Base-by-base conservation (phyloP, 2,888 invertebrate species). In the Colletes collaris region DNA sequence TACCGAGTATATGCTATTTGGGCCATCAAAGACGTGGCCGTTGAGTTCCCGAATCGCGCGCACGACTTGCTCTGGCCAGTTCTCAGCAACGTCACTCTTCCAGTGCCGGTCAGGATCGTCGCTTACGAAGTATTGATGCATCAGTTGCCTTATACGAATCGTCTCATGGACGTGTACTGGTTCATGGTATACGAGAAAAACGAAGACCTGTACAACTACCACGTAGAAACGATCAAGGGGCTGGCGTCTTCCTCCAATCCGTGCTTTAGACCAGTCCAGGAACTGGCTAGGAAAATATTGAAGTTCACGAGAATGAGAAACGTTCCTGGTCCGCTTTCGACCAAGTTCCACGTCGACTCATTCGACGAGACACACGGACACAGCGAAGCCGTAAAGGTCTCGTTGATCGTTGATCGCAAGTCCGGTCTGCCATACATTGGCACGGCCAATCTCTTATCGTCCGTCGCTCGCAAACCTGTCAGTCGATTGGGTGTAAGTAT, bases 51-150 rank as follows among this genome's bases (percentile, higher is more conserved):
- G 40, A 82, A 91, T 10, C 81, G 87, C 46, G 87, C 88, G 0
- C 89, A 90, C 62, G 89, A 93, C 71, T 82, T 94, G 7, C 92
- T 93, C 60, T 94, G 94, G 94, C 94, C 94, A 0, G 89, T 94
- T 63, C 87, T 94, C 59, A 87, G 90, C 1, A 92, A 94, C 81
- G 85, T 84, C n/a, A 87, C 88, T 1, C 90, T 93, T 80, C 90
- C 93, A n/a, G 81, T 93, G 7, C 91, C 93, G 70, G 74, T 94
- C 53, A 89, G 94, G 79, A 90, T 93, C 4, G 89, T 90, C 1
- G 93, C 94, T 16, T 93, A 94, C 66, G 92, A 91, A 4, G 87
- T 93, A 60, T 84, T 94, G 16, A 91, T 94, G 77, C 86, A 91
- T 59, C 90, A 93, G 2, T 64, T 86, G 46, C 89, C 92, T 53